These are phyloP conservation scores for Meliscaeva auricollis DNA, from an alignment of 2,888 invertebrate species.

Conservation along the genomic window DNA sequence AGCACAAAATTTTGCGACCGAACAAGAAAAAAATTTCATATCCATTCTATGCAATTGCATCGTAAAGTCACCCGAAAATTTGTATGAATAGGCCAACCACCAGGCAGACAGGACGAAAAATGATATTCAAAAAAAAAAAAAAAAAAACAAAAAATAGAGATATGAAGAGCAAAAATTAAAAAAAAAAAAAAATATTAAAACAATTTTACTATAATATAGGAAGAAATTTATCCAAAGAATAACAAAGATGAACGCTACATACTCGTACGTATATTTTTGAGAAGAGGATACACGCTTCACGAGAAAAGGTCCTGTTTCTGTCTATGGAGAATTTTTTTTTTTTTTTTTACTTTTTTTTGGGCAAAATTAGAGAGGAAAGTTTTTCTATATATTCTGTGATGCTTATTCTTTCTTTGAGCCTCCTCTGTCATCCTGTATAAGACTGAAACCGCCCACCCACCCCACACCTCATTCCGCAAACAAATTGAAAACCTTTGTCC, in stretches of 20 bases:
- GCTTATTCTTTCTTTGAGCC: constrained; percentile 13
- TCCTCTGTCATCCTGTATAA: background rate
- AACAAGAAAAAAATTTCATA: constrained; percentile 52
- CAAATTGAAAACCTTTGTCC: constrained; percentile 75
- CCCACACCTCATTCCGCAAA: constrained; percentile 25
- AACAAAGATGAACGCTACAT: constrained; percentile 57
- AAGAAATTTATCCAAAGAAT: constrained; percentile 57
- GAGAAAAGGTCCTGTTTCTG: constrained; percentile 46
- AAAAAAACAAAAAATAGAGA: too few species aligned
- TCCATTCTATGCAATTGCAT: constrained; percentile 74
- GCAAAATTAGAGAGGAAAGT: constrained; percentile 68
- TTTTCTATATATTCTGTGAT: constrained; percentile 60
- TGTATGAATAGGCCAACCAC: constrained; percentile 69
- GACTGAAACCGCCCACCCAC: too few species aligned
- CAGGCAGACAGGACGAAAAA: constrained; percentile 25
- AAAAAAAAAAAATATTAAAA: constrained; percentile 49
- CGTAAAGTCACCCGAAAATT: constrained; percentile 70
- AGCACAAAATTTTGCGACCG: constrained; percentile 24
- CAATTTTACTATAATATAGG: constrained; percentile 36
- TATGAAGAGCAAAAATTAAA: too few species aligned
- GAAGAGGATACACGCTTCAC: constrained; percentile 40
- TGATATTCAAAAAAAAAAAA: background rate
- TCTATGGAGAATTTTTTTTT: constrained; percentile 20
- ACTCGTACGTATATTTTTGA: background rate
- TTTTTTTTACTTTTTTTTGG: constrained; percentile 20